phyloP scores from a whole-genome alignment of 2,888 invertebrate genomes.

The Harpagoxenus sublaevis region DNA sequence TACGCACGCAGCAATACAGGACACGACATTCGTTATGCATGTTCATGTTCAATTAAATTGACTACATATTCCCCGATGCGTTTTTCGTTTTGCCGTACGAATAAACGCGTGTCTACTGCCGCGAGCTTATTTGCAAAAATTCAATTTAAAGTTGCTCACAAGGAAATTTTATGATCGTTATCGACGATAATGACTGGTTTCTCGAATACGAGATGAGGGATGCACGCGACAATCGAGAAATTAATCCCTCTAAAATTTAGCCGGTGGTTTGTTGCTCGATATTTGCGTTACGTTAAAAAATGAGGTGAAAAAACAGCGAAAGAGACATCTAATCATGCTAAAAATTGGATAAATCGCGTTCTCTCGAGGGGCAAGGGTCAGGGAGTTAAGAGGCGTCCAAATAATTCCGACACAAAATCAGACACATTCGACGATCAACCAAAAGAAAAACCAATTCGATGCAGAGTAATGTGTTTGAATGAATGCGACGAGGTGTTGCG shows the following conservation, averaged over 20 bases:
- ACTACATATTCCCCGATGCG: slow-evolving; percentile 19
- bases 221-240: background rate
- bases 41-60: slow-evolving; percentile 56
- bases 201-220: background rate
- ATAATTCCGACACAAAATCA: slow-evolving; percentile 52
- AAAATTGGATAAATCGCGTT: background rate
- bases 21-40: slow-evolving; percentile 77
- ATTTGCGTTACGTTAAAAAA: background rate
- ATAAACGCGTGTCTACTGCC: slow-evolving; percentile 1
- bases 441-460: slow-evolving; percentile 25
- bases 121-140: background rate
- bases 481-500: slow-evolving; percentile 5
- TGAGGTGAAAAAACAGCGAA: background rate
- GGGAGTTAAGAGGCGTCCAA: slow-evolving; percentile 74
- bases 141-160: background rate
- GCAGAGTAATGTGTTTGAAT: slow-evolving; percentile 13
- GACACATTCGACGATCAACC: slow-evolving; percentile 26
- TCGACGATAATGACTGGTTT: background rate
- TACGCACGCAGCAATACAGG: slow-evolving; percentile 83
- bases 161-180: background rate
- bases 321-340: slow-evolving; percentile 28
- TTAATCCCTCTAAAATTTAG: background rate
- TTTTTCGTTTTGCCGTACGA: background rate
- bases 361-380: slow-evolving; percentile 38
- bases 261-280: background rate